Evolutionary conservation across 2,797 vertebrate species (phyloP).

Genomic region (Acipenser transmontanus): DNA sequence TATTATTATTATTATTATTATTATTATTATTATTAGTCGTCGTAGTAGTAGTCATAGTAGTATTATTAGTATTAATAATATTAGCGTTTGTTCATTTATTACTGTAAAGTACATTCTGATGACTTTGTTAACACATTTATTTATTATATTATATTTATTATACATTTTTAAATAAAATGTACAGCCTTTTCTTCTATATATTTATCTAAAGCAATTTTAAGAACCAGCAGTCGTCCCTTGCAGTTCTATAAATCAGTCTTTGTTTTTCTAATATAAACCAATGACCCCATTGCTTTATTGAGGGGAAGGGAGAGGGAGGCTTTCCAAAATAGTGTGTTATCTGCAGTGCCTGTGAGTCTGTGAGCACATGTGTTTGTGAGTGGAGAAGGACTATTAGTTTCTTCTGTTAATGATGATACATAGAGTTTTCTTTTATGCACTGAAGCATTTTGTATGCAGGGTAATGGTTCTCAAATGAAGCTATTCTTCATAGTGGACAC

Average conservation of each 20-base stretch:
- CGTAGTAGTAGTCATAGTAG: too few relatives aligned
- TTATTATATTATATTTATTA: too few relatives aligned
- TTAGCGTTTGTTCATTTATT: too few relatives aligned
- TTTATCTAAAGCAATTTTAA: neutral
- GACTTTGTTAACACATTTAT: too few relatives aligned
- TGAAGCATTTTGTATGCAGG: conserved; percentile 68
- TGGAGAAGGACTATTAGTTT: conserved; percentile 39
- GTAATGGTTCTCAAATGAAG: conserved; percentile 68
- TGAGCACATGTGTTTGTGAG: conserved; percentile 28
- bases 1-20: too few relatives aligned
- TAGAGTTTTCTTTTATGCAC: conserved; percentile 68
- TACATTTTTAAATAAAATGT: too few relatives aligned
- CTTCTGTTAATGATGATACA: conserved; percentile 69
- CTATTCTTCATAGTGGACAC: conserved; percentile 63
- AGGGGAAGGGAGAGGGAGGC: conserved; percentile 20
- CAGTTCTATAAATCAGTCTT: conserved; percentile 18
- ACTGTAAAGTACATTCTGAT: too few relatives aligned
- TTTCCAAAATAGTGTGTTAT: conserved; percentile 25
- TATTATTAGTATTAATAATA: too few relatives aligned
- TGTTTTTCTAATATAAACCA: conserved; percentile 6
- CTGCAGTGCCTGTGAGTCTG: conserved; percentile 29
- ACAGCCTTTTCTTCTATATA: too few relatives aligned
- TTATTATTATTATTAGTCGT: too few relatives aligned
- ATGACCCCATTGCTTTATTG: neutral
- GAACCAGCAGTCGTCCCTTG: conserved; percentile 28